Evolutionary conservation across 2,888 invertebrate species (phyloP).

Genomic region (Hirtodrosophila duncani): DNA sequence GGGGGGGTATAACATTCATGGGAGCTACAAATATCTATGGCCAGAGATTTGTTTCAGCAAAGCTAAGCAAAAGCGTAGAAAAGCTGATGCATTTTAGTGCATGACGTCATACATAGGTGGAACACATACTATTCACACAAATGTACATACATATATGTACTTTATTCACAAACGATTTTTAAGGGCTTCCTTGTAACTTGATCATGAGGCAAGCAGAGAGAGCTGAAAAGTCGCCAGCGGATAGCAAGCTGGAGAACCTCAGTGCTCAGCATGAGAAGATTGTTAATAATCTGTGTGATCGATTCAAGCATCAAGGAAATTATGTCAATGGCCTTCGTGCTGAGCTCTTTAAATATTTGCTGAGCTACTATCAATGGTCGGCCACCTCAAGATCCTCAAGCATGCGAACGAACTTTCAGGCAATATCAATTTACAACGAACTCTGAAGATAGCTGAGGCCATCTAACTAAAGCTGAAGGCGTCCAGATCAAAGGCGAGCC

Average conservation of each 20-base stretch:
- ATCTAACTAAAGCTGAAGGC: constrained; percentile 92
- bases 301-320: constrained; percentile 84
- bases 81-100: no score
- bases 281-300: constrained; percentile 70
- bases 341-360: constrained; percentile 96
- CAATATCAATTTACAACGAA: constrained; percentile 89
- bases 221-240: constrained; percentile 81
- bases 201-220: constrained; percentile 68
- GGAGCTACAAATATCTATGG: no score
- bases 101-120: no score
- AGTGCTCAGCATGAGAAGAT: constrained; percentile 72
- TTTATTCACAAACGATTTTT: no score
- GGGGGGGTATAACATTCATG: no score
- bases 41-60: no score
- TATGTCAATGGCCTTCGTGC: constrained; percentile 87
- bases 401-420: constrained; percentile 97
- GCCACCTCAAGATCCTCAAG: constrained; percentile 96
- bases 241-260: constrained; percentile 80
- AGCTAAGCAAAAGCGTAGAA: no score
- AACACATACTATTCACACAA: no score
- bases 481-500: constrained; percentile 85
- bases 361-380: constrained; percentile 92
- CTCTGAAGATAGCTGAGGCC: constrained; percentile 92
- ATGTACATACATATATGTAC: no score
- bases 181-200: no score